Evolutionary conservation across 2,797 vertebrate genomes (phyloP), one percentile per base, ranked within the genome.

Genomic region (Lithobates sylvaticus): DNA sequence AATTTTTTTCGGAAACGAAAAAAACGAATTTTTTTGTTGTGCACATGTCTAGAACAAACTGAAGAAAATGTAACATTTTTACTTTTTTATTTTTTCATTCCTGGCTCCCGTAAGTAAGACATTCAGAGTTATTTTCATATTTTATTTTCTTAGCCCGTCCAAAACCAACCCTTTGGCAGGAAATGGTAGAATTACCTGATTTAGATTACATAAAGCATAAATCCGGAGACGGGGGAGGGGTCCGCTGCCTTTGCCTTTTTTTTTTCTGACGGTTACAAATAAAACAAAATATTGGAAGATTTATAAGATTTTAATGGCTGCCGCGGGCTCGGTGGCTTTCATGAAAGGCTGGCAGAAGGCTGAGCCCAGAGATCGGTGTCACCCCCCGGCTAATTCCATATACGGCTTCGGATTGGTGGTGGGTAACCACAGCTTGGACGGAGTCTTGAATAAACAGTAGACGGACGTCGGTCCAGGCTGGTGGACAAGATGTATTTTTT

Each of bases 201-300:
- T 83, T 39, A 16, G 54, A 82, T 44, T 64, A 44, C 44, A 50
- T 29, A 26, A 74, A 83, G 23, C 44, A 32, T 29, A 26, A 74
- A 83, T 44, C 58, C 50, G 44, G 36, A 50, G 21, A 18, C 16
- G 3, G 27, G 21, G 32, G 27, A 29, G 34, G 36, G 36, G 4
- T 27, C 74, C 42, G 23, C n/a, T 10, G 27, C 50, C 5, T 12
- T 16, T 15, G 47, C 34, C 34, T 36, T 36, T 36, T 50, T 47
- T 47, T 76, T 76, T 34, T 32, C 27, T 61, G 81, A n/a, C 26
- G 4, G 27, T 39, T 64, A 42, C 70, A 74, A 73, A 74, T n/a
- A 83, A 83, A 47, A 68, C 61, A 47, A 65, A 76, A 84, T 70
- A 84, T 69, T 21, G 8, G 16, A 42, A 36, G 47, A 84, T 84